These are phyloP conservation scores for Drosophila diplacantha DNA, from an alignment of 2,888 invertebrate species.

Conservation along the genomic window DNA sequence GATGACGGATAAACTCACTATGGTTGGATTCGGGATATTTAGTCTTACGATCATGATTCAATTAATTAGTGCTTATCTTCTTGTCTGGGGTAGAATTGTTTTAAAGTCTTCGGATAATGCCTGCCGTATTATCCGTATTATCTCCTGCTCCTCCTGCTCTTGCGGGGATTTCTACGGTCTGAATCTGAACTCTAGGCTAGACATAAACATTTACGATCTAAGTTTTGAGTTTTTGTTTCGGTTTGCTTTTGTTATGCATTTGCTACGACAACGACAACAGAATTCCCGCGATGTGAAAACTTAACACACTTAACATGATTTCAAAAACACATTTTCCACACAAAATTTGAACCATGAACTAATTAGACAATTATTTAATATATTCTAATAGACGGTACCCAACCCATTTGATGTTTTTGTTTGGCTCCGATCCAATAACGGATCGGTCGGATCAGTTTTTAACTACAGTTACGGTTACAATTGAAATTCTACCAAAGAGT, in stretches of 20 bases:
- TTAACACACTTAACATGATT: slow-evolving; percentile 35
- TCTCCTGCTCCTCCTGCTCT: background rate
- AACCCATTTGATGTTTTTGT: slow-evolving; percentile 46
- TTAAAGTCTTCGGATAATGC: slow-evolving; percentile 25
- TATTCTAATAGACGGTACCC: slow-evolving; percentile 60
- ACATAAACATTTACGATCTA: slow-evolving; percentile 30
- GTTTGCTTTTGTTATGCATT: slow-evolving; percentile 24
- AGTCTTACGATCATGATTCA: slow-evolving; percentile 27
- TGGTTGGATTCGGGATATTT: slow-evolving; percentile 2
- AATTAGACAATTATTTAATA: slow-evolving; percentile 64
- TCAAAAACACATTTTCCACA: slow-evolving; percentile 30
- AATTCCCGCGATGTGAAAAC: slow-evolving; percentile 23
- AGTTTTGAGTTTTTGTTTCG: slow-evolving; percentile 29
- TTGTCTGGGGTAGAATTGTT: slow-evolving; percentile 8
- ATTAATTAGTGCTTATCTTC: slow-evolving; percentile 14
- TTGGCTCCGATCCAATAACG: slow-evolving; percentile 55
- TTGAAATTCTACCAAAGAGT: slow-evolving; percentile 55
- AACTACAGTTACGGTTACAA: slow-evolving; percentile 40
- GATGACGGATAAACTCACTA: slow-evolving; percentile 4
- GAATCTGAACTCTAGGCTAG: slow-evolving; percentile 27
- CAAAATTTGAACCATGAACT: slow-evolving; percentile 47
- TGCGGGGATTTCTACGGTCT: slow-evolving; percentile 3
- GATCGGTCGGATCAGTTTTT: slow-evolving; percentile 49
- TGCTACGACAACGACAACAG: slow-evolving; percentile 22
- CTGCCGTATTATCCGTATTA: slow-evolving; percentile 2